Percentiles rank a stretch among this genome's conserved stretches.
phyloP scores from a whole-genome alignment of 2,888 invertebrate genomes.

The Ypsolopha scabrella region DNA sequence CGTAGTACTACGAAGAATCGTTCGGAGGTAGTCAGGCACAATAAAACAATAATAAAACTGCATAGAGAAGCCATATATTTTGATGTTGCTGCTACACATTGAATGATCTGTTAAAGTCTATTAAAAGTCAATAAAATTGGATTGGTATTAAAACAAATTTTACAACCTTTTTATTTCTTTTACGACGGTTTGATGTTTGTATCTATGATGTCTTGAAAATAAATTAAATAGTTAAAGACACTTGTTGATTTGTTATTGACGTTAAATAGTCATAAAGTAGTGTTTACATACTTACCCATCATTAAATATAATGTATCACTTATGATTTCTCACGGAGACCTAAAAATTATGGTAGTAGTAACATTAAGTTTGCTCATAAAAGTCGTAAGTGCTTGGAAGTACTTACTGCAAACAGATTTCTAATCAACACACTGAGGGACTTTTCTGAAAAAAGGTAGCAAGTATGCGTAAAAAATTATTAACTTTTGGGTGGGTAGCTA shows the following conservation, averaged over 20 bases:
- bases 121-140: slow-evolving; percentile 3
- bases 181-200: slow-evolving; percentile 4
- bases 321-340: no score
- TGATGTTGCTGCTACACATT: not conserved
- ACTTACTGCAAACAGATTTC: no score
- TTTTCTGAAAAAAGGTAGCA: no score
- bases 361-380: no score
- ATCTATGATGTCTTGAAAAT: slow-evolving; percentile 5
- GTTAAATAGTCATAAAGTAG: slow-evolving; percentile 9
- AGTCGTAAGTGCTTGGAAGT: no score
- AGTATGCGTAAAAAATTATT: no score
- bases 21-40: slow-evolving; percentile 7
- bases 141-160: slow-evolving; percentile 5
- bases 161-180: slow-evolving; percentile 5
- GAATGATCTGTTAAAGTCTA: slow-evolving; percentile 5
- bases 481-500: no score
- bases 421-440: no score
- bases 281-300: slow-evolving; percentile 3
- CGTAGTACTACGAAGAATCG: not conserved
- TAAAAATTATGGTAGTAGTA: no score
- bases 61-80: not conserved
- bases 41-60: slow-evolving; percentile 9
- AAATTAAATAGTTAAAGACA: slow-evolving; percentile 1
- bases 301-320: no score
- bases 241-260: slow-evolving; percentile 6